Base-by-base conservation (phyloP, 2,888 invertebrate species). In the Ormyrus rosae region DNA sequence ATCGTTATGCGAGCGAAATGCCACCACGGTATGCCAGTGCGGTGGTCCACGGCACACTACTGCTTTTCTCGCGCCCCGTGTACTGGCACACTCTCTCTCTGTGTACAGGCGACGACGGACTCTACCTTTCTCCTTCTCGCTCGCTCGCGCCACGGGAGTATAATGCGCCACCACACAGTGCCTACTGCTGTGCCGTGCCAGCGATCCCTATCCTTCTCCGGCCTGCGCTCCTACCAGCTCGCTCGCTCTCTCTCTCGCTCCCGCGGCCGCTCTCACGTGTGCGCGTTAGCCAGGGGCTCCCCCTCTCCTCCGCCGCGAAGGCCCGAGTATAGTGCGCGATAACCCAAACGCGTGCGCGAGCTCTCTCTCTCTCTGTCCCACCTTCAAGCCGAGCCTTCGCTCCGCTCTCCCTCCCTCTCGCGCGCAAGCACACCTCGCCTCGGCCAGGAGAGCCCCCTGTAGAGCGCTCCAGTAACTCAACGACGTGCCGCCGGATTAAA, bases 31-130 rank as follows among this genome's bases (percentile, higher is more conserved):
- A 90, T 89, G 90, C 90, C 90, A 90, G 90, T 90, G 90, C 93
- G 92, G 91, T 93, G 92, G 93, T 93, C 93, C 93, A 93, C 93
- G 93, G 93, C 93, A 92, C 93, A 93, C 93, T 93, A 93, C 93
- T 93, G 94, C 93, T 92, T 91, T 91, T 92, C 92, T 92, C 92
- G 90, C 90, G 89, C 90, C 89, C 89, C 89, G 91, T 92, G 92
- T 92, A 91, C 91, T 91, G 90, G 90, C 91, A 90, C 89, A 87
- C 91, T 84, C 84, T 88, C 89, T 89, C 90, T 85, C 45, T 71
- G 46, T 53, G 67, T 69, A 76, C 61, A 55, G 65, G 48, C 64
- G 45, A 45, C 45, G 73, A 55, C 55, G 48, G 75, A 61, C 69
- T 83, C 83, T 75, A 71, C 68, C 82, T 80, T 81, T 77, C 82